Evolutionary conservation across 92 coral and sea anemone genomes (phyloP).

Genomic region (Siderastrea radians): DNA sequence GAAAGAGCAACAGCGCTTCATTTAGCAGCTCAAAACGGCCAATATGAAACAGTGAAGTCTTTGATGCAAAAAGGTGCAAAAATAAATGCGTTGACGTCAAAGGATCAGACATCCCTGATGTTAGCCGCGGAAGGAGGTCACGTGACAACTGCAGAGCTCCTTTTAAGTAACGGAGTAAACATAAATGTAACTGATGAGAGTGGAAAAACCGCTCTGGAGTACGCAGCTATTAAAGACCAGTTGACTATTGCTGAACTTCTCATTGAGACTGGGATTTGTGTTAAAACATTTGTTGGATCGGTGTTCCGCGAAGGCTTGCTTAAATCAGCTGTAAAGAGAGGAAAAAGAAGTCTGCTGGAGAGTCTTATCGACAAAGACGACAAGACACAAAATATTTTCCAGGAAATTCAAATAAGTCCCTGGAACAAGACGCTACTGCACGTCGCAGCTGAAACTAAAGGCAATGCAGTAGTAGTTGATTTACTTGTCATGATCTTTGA

Average conservation of each 20-base stretch:
- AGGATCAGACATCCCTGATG: neutral
- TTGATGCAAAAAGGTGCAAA: slow-evolving; percentile 3
- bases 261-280: neutral
- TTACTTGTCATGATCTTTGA: neutral
- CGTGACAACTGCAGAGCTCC: neutral
- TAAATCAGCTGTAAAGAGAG: neutral
- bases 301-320: slow-evolving; percentile 35
- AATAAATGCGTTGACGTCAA: neutral
- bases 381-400: neutral
- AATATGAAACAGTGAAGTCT: neutral
- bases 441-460: slow-evolving; percentile 9
- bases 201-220: slow-evolving; percentile 8
- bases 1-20: slow-evolving; percentile 4
- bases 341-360: neutral
- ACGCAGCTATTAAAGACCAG: neutral
- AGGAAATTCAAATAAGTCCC: neutral
- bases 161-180: neutral
- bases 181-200: neutral
- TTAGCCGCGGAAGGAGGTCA: slow-evolving; percentile 2
- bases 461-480: neutral
- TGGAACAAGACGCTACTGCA: slow-evolving; percentile 17
- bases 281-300: neutral
- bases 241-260: neutral
- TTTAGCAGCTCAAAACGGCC: slow-evolving; percentile 25
- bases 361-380: neutral